Percentiles rank a stretch among this genome's conserved stretches.
phyloP scores from a whole-genome alignment of 2,113 vertebrate species.

The Oceanodroma tethys region DNA sequence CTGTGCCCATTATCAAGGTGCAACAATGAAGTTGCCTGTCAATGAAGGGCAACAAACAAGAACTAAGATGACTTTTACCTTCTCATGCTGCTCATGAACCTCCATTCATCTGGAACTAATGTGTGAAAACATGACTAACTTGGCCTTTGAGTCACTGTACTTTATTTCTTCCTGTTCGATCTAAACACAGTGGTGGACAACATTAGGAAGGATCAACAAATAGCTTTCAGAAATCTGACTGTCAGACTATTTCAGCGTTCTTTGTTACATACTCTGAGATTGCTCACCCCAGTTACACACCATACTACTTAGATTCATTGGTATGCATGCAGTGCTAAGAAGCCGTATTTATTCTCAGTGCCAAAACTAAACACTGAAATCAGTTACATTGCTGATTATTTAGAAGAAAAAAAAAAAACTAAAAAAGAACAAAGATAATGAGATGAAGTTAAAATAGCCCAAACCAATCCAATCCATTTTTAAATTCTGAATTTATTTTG shows the following conservation, averaged over 20 bases:
- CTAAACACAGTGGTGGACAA: background rate
- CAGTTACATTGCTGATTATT: background rate
- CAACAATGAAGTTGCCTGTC: background rate
- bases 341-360: background rate
- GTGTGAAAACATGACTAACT: conserved; percentile 9
- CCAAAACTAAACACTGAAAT: background rate
- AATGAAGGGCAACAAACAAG: background rate
- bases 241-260: background rate
- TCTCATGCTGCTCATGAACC: background rate
- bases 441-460: background rate
- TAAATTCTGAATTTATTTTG: conserved; percentile 2
- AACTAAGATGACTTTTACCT: background rate
- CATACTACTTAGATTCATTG: background rate
- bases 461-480: background rate
- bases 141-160: background rate
- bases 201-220: background rate
- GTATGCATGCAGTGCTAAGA: background rate
- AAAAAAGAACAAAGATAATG: background rate
- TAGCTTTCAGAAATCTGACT: background rate
- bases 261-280: background rate
- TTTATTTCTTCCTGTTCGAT: background rate
- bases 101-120: background rate
- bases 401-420: background rate
- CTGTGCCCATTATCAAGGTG: background rate
- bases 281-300: background rate